Evolutionary conservation across 2,797 vertebrate species (phyloP), one percentile per base, ranked within the genome.

Genomic region (Phataginus tricuspis): DNA sequence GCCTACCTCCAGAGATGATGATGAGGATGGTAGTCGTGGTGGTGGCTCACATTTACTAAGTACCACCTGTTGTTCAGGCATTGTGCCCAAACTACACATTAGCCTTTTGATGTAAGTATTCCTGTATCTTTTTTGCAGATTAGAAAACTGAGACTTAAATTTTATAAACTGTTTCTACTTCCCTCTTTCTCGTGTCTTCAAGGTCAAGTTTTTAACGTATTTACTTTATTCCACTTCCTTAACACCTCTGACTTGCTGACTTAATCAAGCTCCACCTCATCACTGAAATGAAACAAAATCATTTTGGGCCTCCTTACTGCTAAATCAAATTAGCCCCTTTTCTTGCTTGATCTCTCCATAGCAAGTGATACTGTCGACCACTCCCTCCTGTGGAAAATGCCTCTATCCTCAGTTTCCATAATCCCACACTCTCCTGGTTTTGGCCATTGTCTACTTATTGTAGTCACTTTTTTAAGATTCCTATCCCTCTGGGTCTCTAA

Each of bases 121-220:
- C 51, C 59, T 66, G 18, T 51, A 21, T 42, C 72, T 89, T 37
- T 27, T 79, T 89, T 69, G 51, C 8, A 89, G 61, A 39, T 61
- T 45, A 79, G 61, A 91, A 74, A 61, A 74, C 9, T 25, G 27
- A 88, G 34, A 42, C 31, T 66, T 27, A 34, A 18, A 21, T 75
- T 75, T 83, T 45, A 12, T 75, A 66, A 13, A 55, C 61, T 78
- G 29, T 2, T 29, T 86, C 11, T 77, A 39, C 10, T 5, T 84
- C 4, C 49, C 61, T 42, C 1, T 86, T 55, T 94, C 61, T 71
- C 19, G 23, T 45, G 45, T n/a, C 21, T 86, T 93, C n/a, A 74
- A 61, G 85, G 16, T 78, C 34, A 80, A 66, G n/a, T 66, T 87
- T 90, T 86, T 84, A 49, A 95, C 77, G 16, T 92, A 57, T 42